Evolutionary conservation across 2,888 invertebrate species (phyloP).

Genomic region (Idaea dimidiata): DNA sequence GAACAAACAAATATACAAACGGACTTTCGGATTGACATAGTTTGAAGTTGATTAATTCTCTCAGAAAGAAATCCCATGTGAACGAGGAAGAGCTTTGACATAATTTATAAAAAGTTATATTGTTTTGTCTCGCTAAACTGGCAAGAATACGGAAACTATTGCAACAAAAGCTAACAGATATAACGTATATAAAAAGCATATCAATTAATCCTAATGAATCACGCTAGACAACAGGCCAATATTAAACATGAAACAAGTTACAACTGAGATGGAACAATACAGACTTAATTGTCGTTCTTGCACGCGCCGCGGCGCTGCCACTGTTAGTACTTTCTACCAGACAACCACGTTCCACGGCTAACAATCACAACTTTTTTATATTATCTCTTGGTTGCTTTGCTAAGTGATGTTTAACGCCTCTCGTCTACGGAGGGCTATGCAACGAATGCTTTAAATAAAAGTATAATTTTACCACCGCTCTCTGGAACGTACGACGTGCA

Average conservation of each 20-base stretch:
- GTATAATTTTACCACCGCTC: conserved; percentile 15
- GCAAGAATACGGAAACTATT: not conserved
- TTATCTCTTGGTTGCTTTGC: conserved; percentile 22
- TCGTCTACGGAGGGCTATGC: not conserved
- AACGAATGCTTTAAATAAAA: not conserved
- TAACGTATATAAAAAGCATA: not conserved
- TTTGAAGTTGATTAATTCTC: not conserved
- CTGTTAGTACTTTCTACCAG: conserved; percentile 61
- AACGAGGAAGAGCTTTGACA: not conserved
- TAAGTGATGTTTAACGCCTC: conserved; percentile 2
- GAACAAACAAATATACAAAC: too few species aligned
- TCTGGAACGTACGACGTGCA: conserved; percentile 34
- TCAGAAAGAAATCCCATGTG: not conserved
- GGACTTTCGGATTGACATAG: too few species aligned
- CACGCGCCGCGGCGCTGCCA: conserved; percentile 47
- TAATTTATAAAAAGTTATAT: not conserved
- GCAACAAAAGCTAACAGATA: not conserved
- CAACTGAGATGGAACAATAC: conserved; percentile 48
- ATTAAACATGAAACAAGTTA: conserved; percentile 20
- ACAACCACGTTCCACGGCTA: conserved; percentile 56
- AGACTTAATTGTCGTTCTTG: conserved; percentile 62
- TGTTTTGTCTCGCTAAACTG: not conserved
- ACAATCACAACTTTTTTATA: conserved; percentile 63
- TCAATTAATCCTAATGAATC: conserved; percentile 10
- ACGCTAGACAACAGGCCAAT: conserved; percentile 9